Conservation (phyloP, 2,797 vertebrate species). For the Molossus alvarezi region DNA sequence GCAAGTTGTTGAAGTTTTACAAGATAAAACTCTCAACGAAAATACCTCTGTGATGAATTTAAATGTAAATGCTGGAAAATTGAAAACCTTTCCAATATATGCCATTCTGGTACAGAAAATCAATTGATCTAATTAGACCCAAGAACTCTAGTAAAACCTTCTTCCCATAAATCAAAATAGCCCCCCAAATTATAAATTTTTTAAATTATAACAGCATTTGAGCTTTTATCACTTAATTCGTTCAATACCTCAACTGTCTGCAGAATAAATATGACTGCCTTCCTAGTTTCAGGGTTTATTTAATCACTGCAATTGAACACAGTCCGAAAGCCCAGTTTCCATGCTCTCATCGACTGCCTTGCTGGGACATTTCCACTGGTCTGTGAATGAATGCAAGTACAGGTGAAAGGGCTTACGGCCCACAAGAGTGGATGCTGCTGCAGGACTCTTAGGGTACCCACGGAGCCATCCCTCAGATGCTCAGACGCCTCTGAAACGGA, state of each 20-base stretch:
- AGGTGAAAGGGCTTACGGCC: background rate
- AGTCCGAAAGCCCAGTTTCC: slow-evolving; percentile 11
- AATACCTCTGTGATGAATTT: background rate
- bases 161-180: background rate
- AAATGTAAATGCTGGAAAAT: slow-evolving; percentile 25
- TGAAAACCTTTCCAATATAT: background rate
- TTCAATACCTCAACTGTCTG: background rate
- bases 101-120: slow-evolving; percentile 5
- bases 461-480: background rate
- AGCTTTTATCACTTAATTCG: slow-evolving; percentile 35
- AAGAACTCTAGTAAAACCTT: background rate
- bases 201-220: background rate
- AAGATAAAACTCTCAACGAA: slow-evolving; percentile 23
- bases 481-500: background rate
- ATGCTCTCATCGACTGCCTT: background rate
- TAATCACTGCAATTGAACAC: slow-evolving; percentile 5
- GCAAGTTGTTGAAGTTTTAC: background rate
- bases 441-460: background rate
- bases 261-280: background rate
- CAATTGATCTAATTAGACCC: slow-evolving; percentile 33
- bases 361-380: background rate
- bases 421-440: background rate
- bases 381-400: background rate
- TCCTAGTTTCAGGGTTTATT: background rate
- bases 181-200: background rate